Base-by-base conservation (phyloP, 2,113 vertebrate genomes). In the Ictalurus punctatus region DNA sequence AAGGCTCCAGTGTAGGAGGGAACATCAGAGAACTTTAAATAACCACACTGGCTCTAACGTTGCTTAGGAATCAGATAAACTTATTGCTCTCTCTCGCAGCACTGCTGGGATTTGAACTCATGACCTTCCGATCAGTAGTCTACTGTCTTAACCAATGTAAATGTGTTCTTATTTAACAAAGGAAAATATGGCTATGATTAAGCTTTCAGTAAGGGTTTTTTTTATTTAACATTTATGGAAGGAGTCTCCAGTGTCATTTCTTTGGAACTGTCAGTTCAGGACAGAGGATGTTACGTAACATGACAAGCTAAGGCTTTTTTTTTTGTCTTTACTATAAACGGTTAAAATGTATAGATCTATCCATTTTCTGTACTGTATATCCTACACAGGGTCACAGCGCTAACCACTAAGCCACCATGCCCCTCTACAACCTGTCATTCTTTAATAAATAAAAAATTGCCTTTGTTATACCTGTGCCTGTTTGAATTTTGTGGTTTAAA, bases 1-100 rank as follows among this genome's bases (percentile, higher is more conserved):
- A 65, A 76, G 87, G 88, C 76, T 87, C 71, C 69, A 58, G 85
- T 78, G 87, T 88, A 87, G 81, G 85, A 91, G 85, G 88, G 87
- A 90, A 87, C 88, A 73, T 74, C 90, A 86, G 37, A 76, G 59
- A 63, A 86, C 92, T 93, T 93, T 93, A 94, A 93, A 94, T 94
- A 95, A 92, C 90, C 63, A 69, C 76, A 86, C 34, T 63, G 80
- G 88, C 87, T 89, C 92, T 89, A 69, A 71, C 8, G 16, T 84
- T 89, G 91, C 93, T 90, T 81, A 90, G 91, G 91, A 92, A 92
- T 88, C 69, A 88, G 67, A 82, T 86, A 48, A 79, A 91, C 88
- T 84, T 73, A 85, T 37, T 90, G 87, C 67, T 54, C 65, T 79
- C 88, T 40, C 48, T 3, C 48, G 0, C 8, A 10, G 48, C 48